Evolutionary conservation across 2,797 vertebrate genomes (phyloP).

Genomic region (Acanthurus lineatus): DNA sequence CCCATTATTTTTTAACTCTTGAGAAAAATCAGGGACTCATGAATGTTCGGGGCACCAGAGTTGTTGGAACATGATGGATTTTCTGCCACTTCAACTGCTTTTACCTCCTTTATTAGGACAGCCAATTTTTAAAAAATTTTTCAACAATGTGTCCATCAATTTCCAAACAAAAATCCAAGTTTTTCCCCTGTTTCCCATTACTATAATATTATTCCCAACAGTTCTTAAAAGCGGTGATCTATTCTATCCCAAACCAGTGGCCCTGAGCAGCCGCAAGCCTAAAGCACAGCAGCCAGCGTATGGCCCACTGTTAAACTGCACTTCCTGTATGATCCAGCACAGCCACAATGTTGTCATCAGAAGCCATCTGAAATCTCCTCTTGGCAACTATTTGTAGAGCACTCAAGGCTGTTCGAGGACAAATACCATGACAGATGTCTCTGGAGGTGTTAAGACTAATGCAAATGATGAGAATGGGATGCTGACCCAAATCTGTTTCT

Average conservation of each 20-base stretch:
- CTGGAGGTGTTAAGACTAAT: conserved; percentile 16
- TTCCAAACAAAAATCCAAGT: neutral
- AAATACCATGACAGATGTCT: conserved; percentile 2
- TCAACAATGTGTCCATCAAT: neutral
- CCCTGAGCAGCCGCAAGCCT: neutral
- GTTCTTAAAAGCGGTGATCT: neutral
- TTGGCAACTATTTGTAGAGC: conserved; percentile 32
- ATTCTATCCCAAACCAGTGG: neutral
- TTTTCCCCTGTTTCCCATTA: neutral
- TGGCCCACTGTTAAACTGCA: neutral
- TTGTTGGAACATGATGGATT: neutral
- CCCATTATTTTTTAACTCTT: neutral
- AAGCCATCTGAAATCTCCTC: neutral
- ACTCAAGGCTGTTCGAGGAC: conserved; percentile 17
- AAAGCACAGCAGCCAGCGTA: neutral
- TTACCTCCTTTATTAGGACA: neutral
- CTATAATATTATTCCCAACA: neutral
- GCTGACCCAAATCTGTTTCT: neutral
- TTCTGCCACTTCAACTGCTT: neutral
- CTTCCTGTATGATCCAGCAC: conserved; percentile 6
- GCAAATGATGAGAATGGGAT: neutral
- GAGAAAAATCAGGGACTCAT: neutral
- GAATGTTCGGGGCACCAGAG: neutral
- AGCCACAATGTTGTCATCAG: neutral
- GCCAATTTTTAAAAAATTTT: neutral